These are phyloP conservation scores for Volucella inflata DNA, from an alignment of 2,888 invertebrate species.

Conservation along the genomic window DNA sequence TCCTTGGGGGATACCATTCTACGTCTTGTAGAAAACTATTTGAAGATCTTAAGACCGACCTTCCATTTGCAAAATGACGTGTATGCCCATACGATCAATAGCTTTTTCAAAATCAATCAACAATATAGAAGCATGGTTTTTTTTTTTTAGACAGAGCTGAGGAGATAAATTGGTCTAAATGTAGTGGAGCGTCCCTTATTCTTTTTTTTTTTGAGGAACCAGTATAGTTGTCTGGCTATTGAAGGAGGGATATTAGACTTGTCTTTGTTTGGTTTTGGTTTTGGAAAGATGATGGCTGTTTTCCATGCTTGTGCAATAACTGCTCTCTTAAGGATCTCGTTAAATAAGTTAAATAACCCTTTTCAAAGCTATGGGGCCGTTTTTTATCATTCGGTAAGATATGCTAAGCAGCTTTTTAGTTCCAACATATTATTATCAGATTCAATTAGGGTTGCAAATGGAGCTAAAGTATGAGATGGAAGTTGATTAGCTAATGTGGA, in stretches of 20 bases:
- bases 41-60: too few species aligned
- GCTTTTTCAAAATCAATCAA: too few species aligned
- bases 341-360: background rate
- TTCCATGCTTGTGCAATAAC: slow-evolving; percentile 14
- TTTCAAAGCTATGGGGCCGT: background rate
- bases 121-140: too few species aligned
- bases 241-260: slow-evolving; percentile 27
- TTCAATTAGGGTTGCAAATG: background rate
- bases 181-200: background rate
- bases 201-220: background rate
- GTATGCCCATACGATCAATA: too few species aligned
- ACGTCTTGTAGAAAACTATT: background rate
- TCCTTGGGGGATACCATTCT: slow-evolving; percentile 34
- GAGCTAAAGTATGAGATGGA: background rate
- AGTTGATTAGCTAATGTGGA: background rate
- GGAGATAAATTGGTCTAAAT: background rate
- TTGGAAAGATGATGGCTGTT: slow-evolving; percentile 16
- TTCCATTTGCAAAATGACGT: too few species aligned
- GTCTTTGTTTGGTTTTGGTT: slow-evolving; percentile 28
- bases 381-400: background rate
- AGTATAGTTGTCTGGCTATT: slow-evolving; percentile 7
- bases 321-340: background rate
- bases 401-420: background rate
- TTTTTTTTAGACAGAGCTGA: too few species aligned
- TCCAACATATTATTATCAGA: background rate